Evolutionary conservation across 2,797 vertebrate species (phyloP).

Genomic region (Orientallactaga sibirica): DNA sequence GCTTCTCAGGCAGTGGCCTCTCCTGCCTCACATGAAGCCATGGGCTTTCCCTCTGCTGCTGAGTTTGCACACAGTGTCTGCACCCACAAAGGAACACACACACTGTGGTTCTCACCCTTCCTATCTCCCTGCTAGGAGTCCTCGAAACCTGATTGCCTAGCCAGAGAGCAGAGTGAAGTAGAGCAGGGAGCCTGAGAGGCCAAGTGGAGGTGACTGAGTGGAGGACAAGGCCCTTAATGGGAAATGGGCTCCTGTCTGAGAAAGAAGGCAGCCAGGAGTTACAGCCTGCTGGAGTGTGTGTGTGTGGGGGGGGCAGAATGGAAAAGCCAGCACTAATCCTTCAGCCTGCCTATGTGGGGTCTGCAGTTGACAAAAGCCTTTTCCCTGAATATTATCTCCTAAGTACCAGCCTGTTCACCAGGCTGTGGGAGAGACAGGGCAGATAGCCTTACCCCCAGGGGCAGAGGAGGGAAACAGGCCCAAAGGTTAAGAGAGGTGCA

Average conservation of each 20-base stretch:
- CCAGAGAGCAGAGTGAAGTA: constrained; percentile 55
- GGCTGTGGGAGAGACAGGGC: constrained; percentile 39
- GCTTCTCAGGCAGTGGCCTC: not conserved
- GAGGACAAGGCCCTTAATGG: not conserved
- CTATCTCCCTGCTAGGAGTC: constrained; percentile 47
- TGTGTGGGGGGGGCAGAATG: constrained; percentile 57
- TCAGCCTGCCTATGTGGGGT: constrained; percentile 61
- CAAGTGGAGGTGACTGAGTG: not conserved
- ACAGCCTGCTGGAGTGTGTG: constrained; percentile 4
- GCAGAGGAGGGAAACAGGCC: constrained; percentile 30
- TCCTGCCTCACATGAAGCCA: not conserved
- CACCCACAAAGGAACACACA: not conserved
- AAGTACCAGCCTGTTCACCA: constrained; percentile 18
- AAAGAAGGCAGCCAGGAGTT: constrained; percentile 40
- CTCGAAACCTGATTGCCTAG: constrained; percentile 44
- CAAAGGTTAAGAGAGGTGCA: constrained; percentile 38
- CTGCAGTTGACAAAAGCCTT: constrained; percentile 76
- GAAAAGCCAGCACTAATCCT: constrained; percentile 74
- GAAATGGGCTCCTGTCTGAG: constrained; percentile 7
- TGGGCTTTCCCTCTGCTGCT: not conserved
- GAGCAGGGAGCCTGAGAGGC: constrained; percentile 54
- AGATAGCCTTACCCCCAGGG: constrained; percentile 49
- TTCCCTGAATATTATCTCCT: constrained; percentile 77
- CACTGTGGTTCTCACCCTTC: constrained; percentile 14
- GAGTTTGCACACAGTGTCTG: constrained; percentile 34